Evolutionary conservation across 2,797 vertebrate species (phyloP).

Genomic region (Chromobotia macracanthus): DNA sequence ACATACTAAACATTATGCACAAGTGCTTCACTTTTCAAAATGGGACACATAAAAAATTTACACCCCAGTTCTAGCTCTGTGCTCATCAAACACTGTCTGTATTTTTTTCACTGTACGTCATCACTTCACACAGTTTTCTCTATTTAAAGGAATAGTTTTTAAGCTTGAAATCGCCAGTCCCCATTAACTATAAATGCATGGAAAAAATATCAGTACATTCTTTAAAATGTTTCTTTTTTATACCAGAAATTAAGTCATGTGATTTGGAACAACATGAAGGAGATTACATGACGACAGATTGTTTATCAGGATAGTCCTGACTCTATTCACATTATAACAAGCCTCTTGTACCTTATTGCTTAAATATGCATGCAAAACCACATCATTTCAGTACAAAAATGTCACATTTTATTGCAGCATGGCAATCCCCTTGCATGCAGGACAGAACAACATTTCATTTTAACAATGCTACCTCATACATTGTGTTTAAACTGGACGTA

Average conservation of each 20-base stretch:
- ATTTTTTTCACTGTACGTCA: not conserved
- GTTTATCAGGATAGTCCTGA: not conserved
- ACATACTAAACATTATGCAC: not conserved
- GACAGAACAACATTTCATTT: slow-evolving; percentile 25
- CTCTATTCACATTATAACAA: not conserved
- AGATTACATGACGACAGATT: not conserved
- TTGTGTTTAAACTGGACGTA: slow-evolving; percentile 30
- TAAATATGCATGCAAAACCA: not conserved
- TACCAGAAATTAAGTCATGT: too few species aligned
- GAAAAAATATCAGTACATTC: too few species aligned
- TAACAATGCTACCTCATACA: slow-evolving; percentile 38
- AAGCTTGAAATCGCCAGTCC: not conserved
- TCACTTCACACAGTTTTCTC: too few species aligned
- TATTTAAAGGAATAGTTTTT: too few species aligned
- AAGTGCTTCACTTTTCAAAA: slow-evolving; percentile 1
- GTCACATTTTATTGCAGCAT: not conserved
- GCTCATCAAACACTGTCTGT: not conserved
- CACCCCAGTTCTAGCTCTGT: not conserved
- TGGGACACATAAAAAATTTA: not conserved
- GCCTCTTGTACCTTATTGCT: not conserved
- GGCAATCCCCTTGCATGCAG: not conserved
- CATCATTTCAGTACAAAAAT: not conserved
- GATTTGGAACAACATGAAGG: not conserved
- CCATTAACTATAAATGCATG: too few species aligned
- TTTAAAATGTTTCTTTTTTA: too few species aligned